Evolutionary conservation across 1,140 invertebrate species (phyloP).

Genomic region (Trissolcus basalis): DNA sequence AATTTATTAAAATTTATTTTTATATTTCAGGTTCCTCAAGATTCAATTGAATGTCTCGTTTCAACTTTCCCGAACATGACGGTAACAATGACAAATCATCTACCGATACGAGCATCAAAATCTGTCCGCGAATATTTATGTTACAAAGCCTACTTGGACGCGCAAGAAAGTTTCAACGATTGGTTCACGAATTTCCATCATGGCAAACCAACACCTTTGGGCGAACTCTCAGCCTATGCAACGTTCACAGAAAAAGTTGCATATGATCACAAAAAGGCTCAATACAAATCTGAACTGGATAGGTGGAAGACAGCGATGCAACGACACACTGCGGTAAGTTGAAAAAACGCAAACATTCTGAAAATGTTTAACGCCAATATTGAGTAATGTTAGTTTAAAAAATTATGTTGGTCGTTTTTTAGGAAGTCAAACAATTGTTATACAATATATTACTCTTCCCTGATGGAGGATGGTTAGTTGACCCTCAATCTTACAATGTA

Average conservation of each 20-base stretch:
- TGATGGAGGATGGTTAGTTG: constrained; percentile 92
- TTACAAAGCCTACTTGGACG: constrained; percentile 87
- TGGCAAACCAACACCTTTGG: constrained; percentile 83
- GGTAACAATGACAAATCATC: constrained; percentile 67
- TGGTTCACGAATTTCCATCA: constrained; percentile 92
- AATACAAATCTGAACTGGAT: constrained; percentile 85
- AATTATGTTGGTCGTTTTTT: constrained; percentile 7
- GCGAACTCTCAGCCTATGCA: constrained; percentile 78
- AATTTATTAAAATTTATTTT: too few species aligned
- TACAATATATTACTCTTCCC: constrained; percentile 94
- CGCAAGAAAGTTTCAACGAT: constrained; percentile 89
- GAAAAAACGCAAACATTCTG: too few species aligned
- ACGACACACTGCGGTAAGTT: constrained; percentile 79
- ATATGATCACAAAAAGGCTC: constrained; percentile 87
- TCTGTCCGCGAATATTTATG: constrained; percentile 85
- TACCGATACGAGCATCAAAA: constrained; percentile 74
- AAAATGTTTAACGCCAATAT: too few species aligned
- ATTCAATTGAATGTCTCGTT: constrained; percentile 81
- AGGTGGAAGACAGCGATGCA: constrained; percentile 84
- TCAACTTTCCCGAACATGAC: constrained; percentile 77
- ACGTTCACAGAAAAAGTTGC: constrained; percentile 92
- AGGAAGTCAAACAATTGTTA: constrained; percentile 85
- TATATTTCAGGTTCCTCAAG: constrained; percentile 75
- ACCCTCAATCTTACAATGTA: constrained; percentile 77
- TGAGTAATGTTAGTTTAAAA: not conserved